phyloP scores from a whole-genome alignment of 2,888 invertebrate species.

The Troides aeacus region DNA sequence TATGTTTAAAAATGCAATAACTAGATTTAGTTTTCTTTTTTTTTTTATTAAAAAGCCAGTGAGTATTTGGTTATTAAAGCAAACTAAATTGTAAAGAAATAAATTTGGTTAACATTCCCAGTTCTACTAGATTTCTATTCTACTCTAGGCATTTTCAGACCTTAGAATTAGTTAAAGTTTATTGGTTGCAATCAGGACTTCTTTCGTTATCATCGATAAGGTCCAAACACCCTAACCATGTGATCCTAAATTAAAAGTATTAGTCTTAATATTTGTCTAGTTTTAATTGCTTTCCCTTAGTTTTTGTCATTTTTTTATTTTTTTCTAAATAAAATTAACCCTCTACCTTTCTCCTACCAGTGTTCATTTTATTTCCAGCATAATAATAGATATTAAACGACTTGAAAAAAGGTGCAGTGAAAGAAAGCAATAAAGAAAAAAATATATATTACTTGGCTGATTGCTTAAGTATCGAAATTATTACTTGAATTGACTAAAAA shows the following conservation, averaged over 20 bases:
- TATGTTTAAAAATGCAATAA: slow-evolving; percentile 32
- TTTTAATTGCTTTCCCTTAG: slow-evolving; percentile 45
- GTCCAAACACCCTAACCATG: slow-evolving; percentile 40
- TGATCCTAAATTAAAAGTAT: slow-evolving; percentile 76
- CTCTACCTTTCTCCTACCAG: slow-evolving; percentile 8
- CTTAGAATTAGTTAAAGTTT: slow-evolving; percentile 11
- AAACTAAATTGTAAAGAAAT: slow-evolving; percentile 8
- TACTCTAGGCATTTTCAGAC: neutral
- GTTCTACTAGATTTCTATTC: no score
- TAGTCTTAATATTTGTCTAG: slow-evolving; percentile 54
- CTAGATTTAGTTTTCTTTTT: slow-evolving; percentile 25
- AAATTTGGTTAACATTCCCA: slow-evolving; percentile 2
- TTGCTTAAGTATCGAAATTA: no score
- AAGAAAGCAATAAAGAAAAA: no score
- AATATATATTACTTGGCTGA: no score
- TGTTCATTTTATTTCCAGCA: slow-evolving; percentile 8
- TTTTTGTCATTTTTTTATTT: slow-evolving; percentile 24
- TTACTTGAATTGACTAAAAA: no score
- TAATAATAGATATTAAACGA: no score
- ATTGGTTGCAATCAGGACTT: slow-evolving; percentile 1
- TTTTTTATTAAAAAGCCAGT: slow-evolving; percentile 14
- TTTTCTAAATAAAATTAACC: slow-evolving; percentile 16
- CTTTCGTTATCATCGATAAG: slow-evolving; percentile 22
- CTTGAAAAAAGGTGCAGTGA: no score
- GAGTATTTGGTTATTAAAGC: slow-evolving; percentile 31